A percentile compares a stretch with the other conserved stretches of the same genome.
phyloP scores from a whole-genome alignment of 2,113 vertebrate species.

The Sylvietta virens region DNA sequence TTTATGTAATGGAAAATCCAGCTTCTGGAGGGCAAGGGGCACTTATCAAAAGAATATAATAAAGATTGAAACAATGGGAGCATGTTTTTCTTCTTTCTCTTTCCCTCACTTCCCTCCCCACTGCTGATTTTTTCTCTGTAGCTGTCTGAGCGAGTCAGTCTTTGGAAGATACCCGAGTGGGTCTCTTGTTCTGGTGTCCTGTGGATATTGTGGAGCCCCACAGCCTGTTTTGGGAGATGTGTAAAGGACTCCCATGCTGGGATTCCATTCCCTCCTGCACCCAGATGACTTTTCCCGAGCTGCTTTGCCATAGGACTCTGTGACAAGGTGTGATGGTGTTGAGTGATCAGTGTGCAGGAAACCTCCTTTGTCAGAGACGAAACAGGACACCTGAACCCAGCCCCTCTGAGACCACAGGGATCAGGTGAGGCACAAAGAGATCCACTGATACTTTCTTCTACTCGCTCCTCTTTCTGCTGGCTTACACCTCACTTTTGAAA shows the following conservation, averaged over 20 bases:
- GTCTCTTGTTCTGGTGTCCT: neutral
- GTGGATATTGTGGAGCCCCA: neutral
- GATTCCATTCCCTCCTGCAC: neutral
- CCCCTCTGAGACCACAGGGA: neutral
- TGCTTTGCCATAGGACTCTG: neutral
- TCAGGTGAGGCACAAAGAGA: neutral
- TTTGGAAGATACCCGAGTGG: neutral
- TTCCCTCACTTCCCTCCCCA: neutral
- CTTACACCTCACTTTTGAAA: neutral
- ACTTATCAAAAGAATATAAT: neutral
- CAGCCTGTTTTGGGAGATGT: neutral
- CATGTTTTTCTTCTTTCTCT: neutral
- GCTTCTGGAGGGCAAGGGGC: neutral
- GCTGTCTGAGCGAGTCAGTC: accelerated
- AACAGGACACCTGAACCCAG: neutral
- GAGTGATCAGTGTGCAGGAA: neutral
- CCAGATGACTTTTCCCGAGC: neutral
- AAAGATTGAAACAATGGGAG: neutral
- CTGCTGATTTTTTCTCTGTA: neutral
- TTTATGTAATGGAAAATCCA: neutral
- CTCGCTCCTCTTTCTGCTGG: neutral
- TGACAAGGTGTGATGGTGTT: accelerated
- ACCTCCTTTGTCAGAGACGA: neutral
- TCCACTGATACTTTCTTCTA: neutral
- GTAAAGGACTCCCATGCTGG: neutral